These are phyloP conservation scores for Mycteria americana DNA, from an alignment of 2,797 vertebrate genomes.

Conservation along the genomic window DNA sequence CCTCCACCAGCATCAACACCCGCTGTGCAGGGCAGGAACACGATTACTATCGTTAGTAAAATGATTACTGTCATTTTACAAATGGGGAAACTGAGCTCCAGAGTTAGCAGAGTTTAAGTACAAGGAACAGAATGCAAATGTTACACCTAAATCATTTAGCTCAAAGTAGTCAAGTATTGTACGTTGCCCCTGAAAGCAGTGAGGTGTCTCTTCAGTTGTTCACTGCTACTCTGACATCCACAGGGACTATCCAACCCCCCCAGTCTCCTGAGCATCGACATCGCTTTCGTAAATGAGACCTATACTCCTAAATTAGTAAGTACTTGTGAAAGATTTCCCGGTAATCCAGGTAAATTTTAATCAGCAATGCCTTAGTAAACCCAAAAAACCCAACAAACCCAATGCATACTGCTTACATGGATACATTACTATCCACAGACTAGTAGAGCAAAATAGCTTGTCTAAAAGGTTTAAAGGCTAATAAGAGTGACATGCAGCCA, in stretches of 20 bases:
- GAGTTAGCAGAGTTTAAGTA: neutral
- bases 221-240: neutral
- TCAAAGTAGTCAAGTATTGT: rapidly evolving
- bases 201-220: neutral
- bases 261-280: neutral
- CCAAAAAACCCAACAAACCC: too few relatives aligned
- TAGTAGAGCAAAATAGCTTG: neutral
- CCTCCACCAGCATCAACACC: neutral
- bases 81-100: neutral
- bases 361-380: neutral
- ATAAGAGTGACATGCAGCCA: neutral
- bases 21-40: neutral
- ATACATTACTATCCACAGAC: rapidly evolving
- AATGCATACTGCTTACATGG: rapidly evolving
- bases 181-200: rapidly evolving
- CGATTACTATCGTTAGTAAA: neutral
- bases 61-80: rapidly evolving
- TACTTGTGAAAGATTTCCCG: neutral
- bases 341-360: neutral
- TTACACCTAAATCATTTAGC: too few relatives aligned
- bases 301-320: neutral
- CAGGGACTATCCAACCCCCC: rapidly evolving
- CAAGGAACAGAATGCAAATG: neutral
- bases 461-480: neutral
- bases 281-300: rapidly evolving